Percentiles rank a stretch among this genome's conserved stretches.
Evolutionary conservation across 2,888 invertebrate genomes (phyloP).

Genomic region (Diachrysia chrysitis): DNA sequence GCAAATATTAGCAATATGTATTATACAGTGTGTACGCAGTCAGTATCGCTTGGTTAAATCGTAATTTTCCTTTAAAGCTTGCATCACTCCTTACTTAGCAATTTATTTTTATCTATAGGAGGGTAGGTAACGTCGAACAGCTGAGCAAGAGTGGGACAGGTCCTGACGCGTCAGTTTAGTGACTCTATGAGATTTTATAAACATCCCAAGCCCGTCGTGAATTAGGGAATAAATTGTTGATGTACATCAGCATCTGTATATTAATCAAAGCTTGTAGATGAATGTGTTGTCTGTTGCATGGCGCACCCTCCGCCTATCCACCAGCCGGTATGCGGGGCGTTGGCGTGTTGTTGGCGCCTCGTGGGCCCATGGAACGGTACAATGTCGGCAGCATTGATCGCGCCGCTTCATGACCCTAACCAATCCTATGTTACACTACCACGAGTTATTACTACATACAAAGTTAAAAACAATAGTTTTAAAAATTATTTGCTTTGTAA

Average conservation of each 20-base stretch:
- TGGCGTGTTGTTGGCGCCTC: constrained; percentile 22
- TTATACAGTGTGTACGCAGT: constrained; percentile 34
- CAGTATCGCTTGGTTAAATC: constrained; percentile 51
- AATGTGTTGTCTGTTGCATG: constrained; percentile 29
- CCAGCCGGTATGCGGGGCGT: constrained; percentile 17
- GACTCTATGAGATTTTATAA: constrained; percentile 34
- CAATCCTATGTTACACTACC: not conserved
- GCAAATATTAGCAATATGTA: constrained; percentile 29
- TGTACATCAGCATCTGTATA: constrained; percentile 32
- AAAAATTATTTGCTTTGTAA: constrained; percentile 37
- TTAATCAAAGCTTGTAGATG: constrained; percentile 41
- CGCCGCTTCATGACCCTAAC: constrained; percentile 33
- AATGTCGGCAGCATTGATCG: constrained; percentile 22
- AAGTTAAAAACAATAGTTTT: constrained; percentile 31
- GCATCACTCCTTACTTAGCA: constrained; percentile 64
- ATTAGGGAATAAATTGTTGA: constrained; percentile 37
- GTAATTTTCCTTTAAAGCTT: constrained; percentile 62
- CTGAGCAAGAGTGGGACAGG: constrained; percentile 53
- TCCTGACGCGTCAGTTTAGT: constrained; percentile 56
- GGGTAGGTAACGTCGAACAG: constrained; percentile 62
- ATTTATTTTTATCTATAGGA: constrained; percentile 66
- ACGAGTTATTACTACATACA: constrained; percentile 26
- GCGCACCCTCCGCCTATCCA: constrained; percentile 19
- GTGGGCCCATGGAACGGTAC: constrained; percentile 37
- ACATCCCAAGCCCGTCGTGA: constrained; percentile 37